These are phyloP conservation scores for Pristionchus fissidentatus DNA, from an alignment of 2,888 invertebrate species.

Conservation along the genomic window DNA sequence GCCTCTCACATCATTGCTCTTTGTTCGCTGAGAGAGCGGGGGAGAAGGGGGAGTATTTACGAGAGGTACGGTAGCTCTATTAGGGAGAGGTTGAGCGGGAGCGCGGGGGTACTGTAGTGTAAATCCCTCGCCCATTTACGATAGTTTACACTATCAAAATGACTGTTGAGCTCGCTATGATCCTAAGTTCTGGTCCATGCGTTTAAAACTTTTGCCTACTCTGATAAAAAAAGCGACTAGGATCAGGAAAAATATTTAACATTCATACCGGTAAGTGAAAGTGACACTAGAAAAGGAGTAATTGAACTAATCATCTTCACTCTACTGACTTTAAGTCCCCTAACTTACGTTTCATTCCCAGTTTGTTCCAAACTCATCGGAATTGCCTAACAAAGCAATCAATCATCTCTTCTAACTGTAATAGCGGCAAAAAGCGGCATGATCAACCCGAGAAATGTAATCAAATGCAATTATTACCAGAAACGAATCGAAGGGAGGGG, in stretches of 20 bases:
- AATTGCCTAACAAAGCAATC: not conserved
- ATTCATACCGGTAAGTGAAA: not conserved
- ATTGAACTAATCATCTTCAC: not conserved
- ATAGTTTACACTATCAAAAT: too few species aligned
- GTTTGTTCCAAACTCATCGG: too few species aligned
- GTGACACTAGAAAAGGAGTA: too few species aligned
- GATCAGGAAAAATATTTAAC: too few species aligned
- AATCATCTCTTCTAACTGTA: not conserved
- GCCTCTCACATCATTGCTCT: not conserved
- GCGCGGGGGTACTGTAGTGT: not conserved
- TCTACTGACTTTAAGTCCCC: not conserved
- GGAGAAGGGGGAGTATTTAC: not conserved
- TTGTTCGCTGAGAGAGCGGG: not conserved
- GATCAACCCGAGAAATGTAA: conserved; percentile 7
- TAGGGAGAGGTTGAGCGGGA: not conserved
- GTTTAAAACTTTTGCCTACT: too few species aligned
- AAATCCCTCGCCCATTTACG: too few species aligned
- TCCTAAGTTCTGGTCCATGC: too few species aligned
- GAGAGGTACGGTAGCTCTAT: not conserved
- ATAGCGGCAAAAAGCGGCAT: not conserved
- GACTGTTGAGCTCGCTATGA: too few species aligned
- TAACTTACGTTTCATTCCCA: too few species aligned
- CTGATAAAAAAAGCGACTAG: too few species aligned
- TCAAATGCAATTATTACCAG: conserved; percentile 38
- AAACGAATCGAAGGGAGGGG: not conserved